Conservation (phyloP, 92 coral and sea anemone species). For the Parazoanthus swiftii region DNA sequence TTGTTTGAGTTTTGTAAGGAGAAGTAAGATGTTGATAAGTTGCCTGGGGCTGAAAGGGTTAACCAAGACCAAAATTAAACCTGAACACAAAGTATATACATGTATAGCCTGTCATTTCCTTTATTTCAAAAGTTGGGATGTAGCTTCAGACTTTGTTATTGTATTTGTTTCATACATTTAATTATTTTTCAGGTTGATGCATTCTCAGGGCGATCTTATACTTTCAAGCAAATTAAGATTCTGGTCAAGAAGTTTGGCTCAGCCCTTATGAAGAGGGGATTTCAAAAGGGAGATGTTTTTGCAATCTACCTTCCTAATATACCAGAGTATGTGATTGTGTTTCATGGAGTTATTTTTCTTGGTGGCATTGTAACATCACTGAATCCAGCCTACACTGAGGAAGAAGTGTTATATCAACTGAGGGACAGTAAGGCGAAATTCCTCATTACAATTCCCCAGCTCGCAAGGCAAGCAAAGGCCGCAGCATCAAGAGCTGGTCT, state of each 20-base stretch:
- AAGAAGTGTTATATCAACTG: constrained; percentile 40
- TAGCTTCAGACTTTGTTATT: neutral
- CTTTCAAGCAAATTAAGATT: constrained; percentile 49
- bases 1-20: no score
- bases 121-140: no score
- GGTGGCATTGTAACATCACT: constrained; percentile 56
- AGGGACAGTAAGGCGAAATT: constrained; percentile 38
- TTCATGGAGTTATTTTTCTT: constrained; percentile 38
- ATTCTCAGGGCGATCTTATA: constrained; percentile 47
- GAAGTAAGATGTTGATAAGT: no score
- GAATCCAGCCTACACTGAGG: constrained; percentile 48
- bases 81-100: no score
- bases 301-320: constrained; percentile 51
- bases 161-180: neutral
- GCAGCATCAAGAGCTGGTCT: constrained; percentile 60
- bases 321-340: constrained; percentile 49
- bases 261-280: constrained; percentile 57
- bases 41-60: no score
- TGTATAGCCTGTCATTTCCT: no score
- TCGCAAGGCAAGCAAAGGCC: constrained; percentile 27
- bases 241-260: constrained; percentile 45
- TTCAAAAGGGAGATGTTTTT: constrained; percentile 56
- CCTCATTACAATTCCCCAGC: constrained; percentile 30
- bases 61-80: no score
- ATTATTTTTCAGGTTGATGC: constrained; percentile 48